These are phyloP conservation scores for Romanogobio albipinnatus DNA, from an alignment of 2,113 vertebrate genomes.

Conservation along the genomic window DNA sequence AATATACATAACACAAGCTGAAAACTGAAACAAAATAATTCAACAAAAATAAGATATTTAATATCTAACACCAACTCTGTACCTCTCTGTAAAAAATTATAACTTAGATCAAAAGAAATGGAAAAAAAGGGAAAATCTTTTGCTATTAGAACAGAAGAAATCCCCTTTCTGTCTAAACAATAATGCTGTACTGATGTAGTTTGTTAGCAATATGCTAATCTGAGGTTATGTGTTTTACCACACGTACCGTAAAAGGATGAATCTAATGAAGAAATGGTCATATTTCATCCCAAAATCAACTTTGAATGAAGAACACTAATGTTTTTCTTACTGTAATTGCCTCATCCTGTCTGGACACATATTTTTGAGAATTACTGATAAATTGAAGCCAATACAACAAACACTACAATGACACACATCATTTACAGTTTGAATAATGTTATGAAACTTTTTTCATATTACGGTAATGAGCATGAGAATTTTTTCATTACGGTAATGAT, in stretches of 20 bases:
- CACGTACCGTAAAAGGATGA: not conserved
- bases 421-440: not conserved
- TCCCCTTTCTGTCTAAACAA: not conserved
- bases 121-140: not conserved
- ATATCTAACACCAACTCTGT: not conserved
- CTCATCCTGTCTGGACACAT: not conserved
- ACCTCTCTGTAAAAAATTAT: not conserved
- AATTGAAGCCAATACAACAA: not conserved
- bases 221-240: not conserved
- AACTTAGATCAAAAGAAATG: not conserved
- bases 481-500: not conserved
- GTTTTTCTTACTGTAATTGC: not conserved
- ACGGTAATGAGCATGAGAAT: not conserved
- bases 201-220: not conserved
- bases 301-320: not conserved
- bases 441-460: not conserved
- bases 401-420: not conserved
- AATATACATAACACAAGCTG: not conserved
- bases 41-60: not conserved
- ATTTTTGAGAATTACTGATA: not conserved
- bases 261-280: not conserved
- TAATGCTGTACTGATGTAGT: not conserved
- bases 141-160: not conserved
- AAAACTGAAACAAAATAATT: not conserved
- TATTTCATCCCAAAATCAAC: constrained; percentile 6